Conservation (phyloP, 1,140 invertebrate genomes). For the Lutraria rhynchaena region DNA sequence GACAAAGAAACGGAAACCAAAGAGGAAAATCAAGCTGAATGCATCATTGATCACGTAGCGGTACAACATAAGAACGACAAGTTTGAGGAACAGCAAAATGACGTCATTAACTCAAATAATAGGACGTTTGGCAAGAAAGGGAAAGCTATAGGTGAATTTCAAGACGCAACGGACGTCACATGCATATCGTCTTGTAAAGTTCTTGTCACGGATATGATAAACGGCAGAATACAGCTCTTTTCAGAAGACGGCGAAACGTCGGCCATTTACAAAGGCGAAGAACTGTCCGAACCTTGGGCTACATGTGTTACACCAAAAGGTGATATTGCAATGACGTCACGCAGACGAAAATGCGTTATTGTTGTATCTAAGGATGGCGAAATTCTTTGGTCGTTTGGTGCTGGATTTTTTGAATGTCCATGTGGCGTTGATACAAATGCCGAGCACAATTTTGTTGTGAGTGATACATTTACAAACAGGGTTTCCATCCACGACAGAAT, state of each 20-base stretch:
- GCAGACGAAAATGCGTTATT: conserved; percentile 49
- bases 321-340: conserved; percentile 58
- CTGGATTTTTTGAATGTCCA: conserved; percentile 49
- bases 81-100: neutral
- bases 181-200: conserved; percentile 37
- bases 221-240: conserved; percentile 60
- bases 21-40: neutral
- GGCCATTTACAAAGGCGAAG: conserved; percentile 37
- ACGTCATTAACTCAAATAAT: neutral
- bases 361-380: conserved; percentile 53
- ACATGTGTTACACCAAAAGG: conserved; percentile 38
- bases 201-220: conserved; percentile 65
- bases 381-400: conserved; percentile 54
- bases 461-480: conserved; percentile 42
- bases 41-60: neutral
- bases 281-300: conserved; percentile 59
- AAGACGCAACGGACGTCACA: conserved; percentile 60
- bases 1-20: neutral
- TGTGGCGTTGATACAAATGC: conserved; percentile 50
- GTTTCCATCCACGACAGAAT: conserved; percentile 38
- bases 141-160: conserved; percentile 55
- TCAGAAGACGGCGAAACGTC: conserved; percentile 17
- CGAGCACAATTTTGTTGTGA: conserved; percentile 53
- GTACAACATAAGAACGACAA: neutral
- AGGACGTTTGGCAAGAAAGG: conserved; percentile 57